These are phyloP conservation scores for Andrena camellia DNA, from an alignment of 2,888 invertebrate genomes.

Conservation along the genomic window DNA sequence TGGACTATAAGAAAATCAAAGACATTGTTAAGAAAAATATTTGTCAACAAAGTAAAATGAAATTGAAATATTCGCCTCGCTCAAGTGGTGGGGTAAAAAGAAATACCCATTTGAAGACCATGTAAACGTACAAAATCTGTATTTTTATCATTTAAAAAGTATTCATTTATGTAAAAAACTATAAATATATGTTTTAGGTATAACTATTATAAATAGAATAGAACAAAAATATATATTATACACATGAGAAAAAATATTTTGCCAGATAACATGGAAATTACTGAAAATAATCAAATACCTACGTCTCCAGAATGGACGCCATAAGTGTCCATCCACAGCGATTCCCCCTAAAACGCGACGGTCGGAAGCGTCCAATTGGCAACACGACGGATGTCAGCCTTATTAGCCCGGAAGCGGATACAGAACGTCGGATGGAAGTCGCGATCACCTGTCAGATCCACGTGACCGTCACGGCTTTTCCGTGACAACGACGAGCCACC, in stretches of 20 bases:
- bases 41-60: too few species aligned
- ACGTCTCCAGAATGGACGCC: background rate
- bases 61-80: too few species aligned
- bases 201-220: too few species aligned
- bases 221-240: too few species aligned
- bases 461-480: slow-evolving; percentile 74
- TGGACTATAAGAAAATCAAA: too few species aligned
- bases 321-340: background rate
- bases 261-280: background rate
- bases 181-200: too few species aligned
- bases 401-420: slow-evolving; percentile 51
- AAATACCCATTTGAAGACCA: too few species aligned
- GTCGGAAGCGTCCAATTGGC: slow-evolving; percentile 15
- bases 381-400: slow-evolving; percentile 15
- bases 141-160: too few species aligned
- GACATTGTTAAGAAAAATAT: too few species aligned
- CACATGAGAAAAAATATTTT: background rate
- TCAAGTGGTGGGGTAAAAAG: too few species aligned
- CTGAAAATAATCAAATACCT: background rate
- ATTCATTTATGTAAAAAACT: too few species aligned
- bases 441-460: slow-evolving; percentile 78
- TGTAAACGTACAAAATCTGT: too few species aligned
- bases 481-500: slow-evolving; percentile 44
- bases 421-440: slow-evolving; percentile 44
- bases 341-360: background rate